These are phyloP conservation scores for Paraescarpia echinospica DNA, from an alignment of 1,140 invertebrate genomes.

Conservation along the genomic window DNA sequence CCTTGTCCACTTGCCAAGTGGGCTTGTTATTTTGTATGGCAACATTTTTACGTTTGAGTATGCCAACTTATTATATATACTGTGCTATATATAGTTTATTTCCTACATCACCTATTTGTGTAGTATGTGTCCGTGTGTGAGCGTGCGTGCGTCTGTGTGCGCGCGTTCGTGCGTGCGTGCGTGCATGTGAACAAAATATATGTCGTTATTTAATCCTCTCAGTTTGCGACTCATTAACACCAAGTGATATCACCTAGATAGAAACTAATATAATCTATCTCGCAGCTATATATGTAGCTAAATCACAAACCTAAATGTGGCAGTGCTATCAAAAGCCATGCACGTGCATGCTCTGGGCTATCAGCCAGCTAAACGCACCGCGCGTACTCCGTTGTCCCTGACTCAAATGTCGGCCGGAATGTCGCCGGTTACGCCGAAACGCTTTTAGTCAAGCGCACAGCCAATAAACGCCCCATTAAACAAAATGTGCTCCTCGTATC, in stretches of 20 bases:
- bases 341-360: no score
- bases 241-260: not conserved
- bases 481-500: not conserved
- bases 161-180: no score
- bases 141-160: no score
- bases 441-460: not conserved
- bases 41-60: no score
- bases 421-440: not conserved
- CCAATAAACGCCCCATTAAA: constrained; percentile 5
- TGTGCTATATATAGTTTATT: no score
- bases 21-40: no score
- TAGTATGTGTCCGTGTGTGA: no score
- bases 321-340: not conserved
- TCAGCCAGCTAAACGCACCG: not conserved
- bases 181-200: no score
- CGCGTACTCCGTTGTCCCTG: not conserved
- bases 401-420: not conserved
- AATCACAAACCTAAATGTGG: not conserved
- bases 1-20: no score
- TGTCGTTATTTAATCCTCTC: not conserved
- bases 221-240: no score
- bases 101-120: no score
- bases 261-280: not conserved
- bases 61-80: no score
- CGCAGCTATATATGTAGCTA: not conserved